Conservation (phyloP, 2,888 invertebrate species). For the Dendrolimus houi region DNA sequence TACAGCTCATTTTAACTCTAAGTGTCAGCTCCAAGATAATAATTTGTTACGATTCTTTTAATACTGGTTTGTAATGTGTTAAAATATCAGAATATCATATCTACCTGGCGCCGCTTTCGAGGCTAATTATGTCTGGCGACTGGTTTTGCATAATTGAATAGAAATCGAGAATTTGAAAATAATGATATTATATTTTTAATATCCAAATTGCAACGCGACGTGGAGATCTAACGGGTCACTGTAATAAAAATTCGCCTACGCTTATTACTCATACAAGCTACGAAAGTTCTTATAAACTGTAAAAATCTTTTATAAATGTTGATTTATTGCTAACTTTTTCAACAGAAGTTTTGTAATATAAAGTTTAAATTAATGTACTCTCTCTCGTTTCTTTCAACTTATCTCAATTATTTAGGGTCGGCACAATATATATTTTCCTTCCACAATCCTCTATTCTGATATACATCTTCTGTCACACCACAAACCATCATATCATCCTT, state of each 20-base stretch:
- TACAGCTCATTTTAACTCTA: no score
- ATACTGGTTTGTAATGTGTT: neutral
- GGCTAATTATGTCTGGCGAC: neutral
- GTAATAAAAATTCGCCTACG: conserved; percentile 24
- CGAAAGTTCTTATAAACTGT: neutral
- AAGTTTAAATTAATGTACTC: no score
- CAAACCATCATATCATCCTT: no score
- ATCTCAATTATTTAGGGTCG: no score
- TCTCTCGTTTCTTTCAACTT: no score
- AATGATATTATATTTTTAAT: neutral
- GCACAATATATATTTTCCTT: no score
- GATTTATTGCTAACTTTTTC: no score
- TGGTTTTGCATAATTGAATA: neutral
- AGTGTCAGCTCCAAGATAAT: no score
- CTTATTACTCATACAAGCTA: neutral
- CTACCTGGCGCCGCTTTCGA: neutral
- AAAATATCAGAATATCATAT: neutral
- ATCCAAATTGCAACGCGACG: conserved; percentile 9
- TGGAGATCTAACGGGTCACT: conserved; percentile 34
- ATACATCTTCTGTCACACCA: no score
- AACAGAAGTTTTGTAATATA: no score
- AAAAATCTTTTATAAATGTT: no score
- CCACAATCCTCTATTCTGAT: no score
- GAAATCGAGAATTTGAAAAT: neutral
- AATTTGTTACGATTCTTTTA: conserved; percentile 3